A percentile compares a stretch with the other conserved stretches of the same genome.
phyloP scores from a whole-genome alignment of 2,888 invertebrate species.

The Atrina japonica region DNA sequence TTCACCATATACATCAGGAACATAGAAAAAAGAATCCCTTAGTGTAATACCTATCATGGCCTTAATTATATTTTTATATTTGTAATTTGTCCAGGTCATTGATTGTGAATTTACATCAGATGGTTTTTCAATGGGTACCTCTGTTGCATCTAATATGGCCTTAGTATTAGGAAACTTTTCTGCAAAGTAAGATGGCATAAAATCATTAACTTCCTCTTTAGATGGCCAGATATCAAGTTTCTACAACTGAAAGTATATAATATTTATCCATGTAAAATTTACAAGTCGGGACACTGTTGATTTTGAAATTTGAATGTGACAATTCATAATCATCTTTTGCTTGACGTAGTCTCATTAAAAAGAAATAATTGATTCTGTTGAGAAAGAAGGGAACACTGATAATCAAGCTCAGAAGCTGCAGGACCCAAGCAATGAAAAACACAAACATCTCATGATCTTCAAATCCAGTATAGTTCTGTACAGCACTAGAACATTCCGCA shows the following conservation, averaged over 20 bases:
- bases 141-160: constrained; percentile 59
- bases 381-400: constrained; percentile 7
- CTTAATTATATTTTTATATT: constrained; percentile 58
- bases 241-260: constrained; percentile 50
- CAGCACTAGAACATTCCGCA: constrained; percentile 6
- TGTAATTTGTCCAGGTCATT: constrained; percentile 55
- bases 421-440: constrained; percentile 17
- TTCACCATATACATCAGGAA: constrained; percentile 46
- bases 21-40: constrained; percentile 48
- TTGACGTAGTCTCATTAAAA: constrained; percentile 47
- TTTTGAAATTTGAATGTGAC: constrained; percentile 26
- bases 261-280: constrained; percentile 49
- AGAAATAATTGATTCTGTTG: constrained; percentile 48
- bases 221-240: constrained; percentile 43
- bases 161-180: constrained; percentile 48
- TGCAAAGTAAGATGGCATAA: constrained; percentile 35
- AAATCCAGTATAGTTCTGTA: constrained; percentile 40
- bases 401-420: constrained; percentile 9
- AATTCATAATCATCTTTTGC: constrained; percentile 52
- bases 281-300: constrained; percentile 43
- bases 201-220: constrained; percentile 23
- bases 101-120: constrained; percentile 47
- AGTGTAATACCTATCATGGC: constrained; percentile 48
- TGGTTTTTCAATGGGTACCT: constrained; percentile 53
- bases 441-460: constrained; percentile 30